These are phyloP conservation scores for Andrena flavipes DNA, from an alignment of 2,888 invertebrate genomes.

Conservation along the genomic window DNA sequence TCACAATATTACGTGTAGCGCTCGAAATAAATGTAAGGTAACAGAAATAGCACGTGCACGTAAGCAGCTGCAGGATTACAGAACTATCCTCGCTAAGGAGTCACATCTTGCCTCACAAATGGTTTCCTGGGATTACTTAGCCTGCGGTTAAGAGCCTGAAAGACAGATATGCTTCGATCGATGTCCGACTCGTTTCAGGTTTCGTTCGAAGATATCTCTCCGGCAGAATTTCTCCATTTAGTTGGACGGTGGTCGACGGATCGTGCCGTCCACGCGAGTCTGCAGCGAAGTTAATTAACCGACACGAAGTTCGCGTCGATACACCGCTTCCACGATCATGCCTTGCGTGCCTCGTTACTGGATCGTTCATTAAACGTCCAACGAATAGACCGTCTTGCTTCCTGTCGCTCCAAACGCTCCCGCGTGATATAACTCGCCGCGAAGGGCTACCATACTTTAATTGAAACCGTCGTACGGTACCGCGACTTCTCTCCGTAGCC, in stretches of 20 bases:
- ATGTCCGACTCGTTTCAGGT: slow-evolving; percentile 2
- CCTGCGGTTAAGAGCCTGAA: neutral
- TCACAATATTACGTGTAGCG: too few relatives aligned
- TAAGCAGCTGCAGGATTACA: slow-evolving; percentile 1
- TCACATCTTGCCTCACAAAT: neutral
- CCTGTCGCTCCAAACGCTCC: slow-evolving; percentile 28
- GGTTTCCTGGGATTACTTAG: slow-evolving; percentile 2
- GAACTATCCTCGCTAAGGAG: neutral
- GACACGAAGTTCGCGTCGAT: slow-evolving; percentile 1
- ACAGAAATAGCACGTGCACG: neutral
- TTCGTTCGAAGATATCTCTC: neutral
- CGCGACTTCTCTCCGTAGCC: neutral
- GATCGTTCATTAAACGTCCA: slow-evolving; percentile 46
- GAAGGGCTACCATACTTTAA: slow-evolving; percentile 31
- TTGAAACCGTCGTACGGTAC: neutral
- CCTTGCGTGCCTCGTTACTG: slow-evolving; percentile 29
- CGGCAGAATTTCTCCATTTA: neutral
- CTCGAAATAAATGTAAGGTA: neutral
- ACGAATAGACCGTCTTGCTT: slow-evolving; percentile 28
- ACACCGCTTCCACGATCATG: neutral
- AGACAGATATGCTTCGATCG: slow-evolving; percentile 6
- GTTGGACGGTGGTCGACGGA: slow-evolving; percentile 14
- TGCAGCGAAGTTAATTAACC: slow-evolving; percentile 46
- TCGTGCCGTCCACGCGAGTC: slow-evolving; percentile 26
- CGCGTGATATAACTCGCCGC: slow-evolving; percentile 7